Base-by-base conservation (phyloP, 1,140 invertebrate species). In the Rhysida immarginata region DNA sequence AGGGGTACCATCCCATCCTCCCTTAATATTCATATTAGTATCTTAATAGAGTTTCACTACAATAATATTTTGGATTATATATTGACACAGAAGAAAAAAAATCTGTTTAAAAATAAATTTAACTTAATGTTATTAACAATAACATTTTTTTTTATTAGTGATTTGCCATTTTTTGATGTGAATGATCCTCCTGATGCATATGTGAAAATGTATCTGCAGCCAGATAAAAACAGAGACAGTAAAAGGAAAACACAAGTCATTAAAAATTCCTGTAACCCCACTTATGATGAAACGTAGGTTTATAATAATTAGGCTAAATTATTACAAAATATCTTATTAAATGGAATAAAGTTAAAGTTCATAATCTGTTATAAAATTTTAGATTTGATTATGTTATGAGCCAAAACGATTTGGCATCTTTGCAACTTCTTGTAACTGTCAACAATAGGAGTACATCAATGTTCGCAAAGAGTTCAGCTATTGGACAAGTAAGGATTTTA, bases 101-200 rank as follows among this genome's bases (percentile, higher is more conserved):
- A n/a, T n/a, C n/a, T n/a, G n/a, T n/a, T n/a, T n/a, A n/a, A n/a
- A n/a, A n/a, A n/a, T n/a, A n/a, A n/a, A n/a, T n/a, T n/a, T n/a
- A n/a, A n/a, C n/a, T n/a, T n/a, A n/a, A n/a, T n/a, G n/a, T n/a
- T n/a, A n/a, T n/a, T n/a, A n/a, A n/a, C n/a, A n/a, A 41, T 41
- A 41, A 8, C 5, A 46, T 16, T 46, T 46, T 50, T 27, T 49
- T 27, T 26, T 25, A 26, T 26, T 52, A 74, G 72, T 14, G 86
- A 92, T 71, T 77, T 96, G 56, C 86, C 87, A 2, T 68, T 89
- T 21, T 87, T 87, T 61, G 90, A 93, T 71, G 82, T 84, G 18
- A 79, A 78, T 52, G 88, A 89, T 67, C 82, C 94, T 61, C 90
- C 92, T 1, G 92, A 96, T 74, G 91, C 92, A 0, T 96, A 96